A percentile compares a stretch with the other conserved stretches of the same genome.
Conservation (phyloP, 2,888 invertebrate species). For the Latrodectus elegans region DNA sequence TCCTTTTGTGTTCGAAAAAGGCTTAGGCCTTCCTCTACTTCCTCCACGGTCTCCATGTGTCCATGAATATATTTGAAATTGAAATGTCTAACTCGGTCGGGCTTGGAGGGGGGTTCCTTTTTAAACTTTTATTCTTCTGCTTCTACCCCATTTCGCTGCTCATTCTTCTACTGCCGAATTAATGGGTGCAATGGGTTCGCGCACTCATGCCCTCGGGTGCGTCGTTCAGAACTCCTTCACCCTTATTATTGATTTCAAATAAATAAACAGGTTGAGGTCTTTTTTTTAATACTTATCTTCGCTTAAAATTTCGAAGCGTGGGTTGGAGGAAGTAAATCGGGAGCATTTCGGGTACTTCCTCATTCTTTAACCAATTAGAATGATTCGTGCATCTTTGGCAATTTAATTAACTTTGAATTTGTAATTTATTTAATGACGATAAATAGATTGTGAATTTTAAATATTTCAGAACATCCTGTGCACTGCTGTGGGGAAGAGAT, state of each 20-base stretch:
- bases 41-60: conserved; percentile 13
- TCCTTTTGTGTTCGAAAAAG: conserved; percentile 18
- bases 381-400: no score
- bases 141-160: neutral
- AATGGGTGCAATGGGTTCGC: neutral
- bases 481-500: no score
- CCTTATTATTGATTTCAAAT: neutral
- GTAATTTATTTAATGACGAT: no score
- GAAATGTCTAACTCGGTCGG: conserved; percentile 31
- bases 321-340: no score
- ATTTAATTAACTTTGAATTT: no score
- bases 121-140: neutral
- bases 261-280: neutral
- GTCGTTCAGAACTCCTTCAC: neutral
- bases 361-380: no score
- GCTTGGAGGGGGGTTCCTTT: conserved; percentile 12
- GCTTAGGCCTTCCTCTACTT: conserved; percentile 9
- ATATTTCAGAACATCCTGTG: no score
- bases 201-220: neutral
- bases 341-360: no score
- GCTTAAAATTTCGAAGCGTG: no score
- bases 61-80: conserved; percentile 55
- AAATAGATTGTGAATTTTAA: no score
- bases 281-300: no score
- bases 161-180: conserved; percentile 6